Conservation (phyloP, 2,888 invertebrate species). For the Oscheius onirici region DNA sequence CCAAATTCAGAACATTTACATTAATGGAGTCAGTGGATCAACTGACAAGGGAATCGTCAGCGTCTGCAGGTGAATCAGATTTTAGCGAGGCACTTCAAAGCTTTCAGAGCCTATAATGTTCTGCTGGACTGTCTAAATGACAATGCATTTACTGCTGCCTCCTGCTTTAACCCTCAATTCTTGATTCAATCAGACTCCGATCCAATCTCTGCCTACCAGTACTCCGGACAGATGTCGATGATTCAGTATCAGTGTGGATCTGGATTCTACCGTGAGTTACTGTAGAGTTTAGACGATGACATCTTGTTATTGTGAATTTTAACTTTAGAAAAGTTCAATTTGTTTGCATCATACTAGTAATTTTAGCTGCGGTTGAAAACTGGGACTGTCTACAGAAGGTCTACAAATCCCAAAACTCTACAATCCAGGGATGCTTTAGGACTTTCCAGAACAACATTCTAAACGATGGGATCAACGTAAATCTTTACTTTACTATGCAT, state of each 20-base stretch:
- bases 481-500: not conserved
- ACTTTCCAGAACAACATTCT: constrained; percentile 42
- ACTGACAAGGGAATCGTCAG: constrained; percentile 39
- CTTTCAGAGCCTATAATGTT: constrained; percentile 47
- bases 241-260: constrained; percentile 54
- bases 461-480: constrained; percentile 42
- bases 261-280: constrained; percentile 48
- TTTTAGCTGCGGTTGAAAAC: constrained; percentile 53
- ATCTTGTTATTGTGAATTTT: too few relatives aligned
- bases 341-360: too few relatives aligned
- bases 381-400: constrained; percentile 51
- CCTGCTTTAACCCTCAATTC: constrained; percentile 46
- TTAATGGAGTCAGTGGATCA: constrained; percentile 36
- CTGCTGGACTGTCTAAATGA: constrained; percentile 45
- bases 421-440: constrained; percentile 43
- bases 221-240: constrained; percentile 50
- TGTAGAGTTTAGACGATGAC: too few relatives aligned
- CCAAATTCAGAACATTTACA: constrained; percentile 51
- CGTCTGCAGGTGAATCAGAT: constrained; percentile 46
- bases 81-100: not conserved
- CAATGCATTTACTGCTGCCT: constrained; percentile 38
- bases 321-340: too few relatives aligned
- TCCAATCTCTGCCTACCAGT: constrained; percentile 49
- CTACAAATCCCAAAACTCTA: constrained; percentile 45
- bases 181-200: constrained; percentile 22